Percentiles rank a stretch among this genome's conserved stretches.
Conservation (phyloP, 2,888 invertebrate species). For the Nymphalis c-album region DNA sequence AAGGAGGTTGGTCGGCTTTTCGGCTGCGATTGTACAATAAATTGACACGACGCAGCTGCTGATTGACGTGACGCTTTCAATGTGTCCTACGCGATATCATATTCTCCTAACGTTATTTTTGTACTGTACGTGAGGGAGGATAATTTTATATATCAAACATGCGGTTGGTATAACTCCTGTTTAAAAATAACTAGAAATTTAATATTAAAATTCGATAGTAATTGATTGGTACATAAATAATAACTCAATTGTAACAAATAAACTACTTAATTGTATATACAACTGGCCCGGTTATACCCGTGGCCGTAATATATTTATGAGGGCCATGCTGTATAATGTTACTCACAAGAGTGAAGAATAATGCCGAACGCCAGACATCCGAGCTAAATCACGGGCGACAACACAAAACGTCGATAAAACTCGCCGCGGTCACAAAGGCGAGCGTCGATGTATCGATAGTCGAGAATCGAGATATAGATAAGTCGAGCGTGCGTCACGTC, state of each 20-base stretch:
- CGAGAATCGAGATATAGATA: no score
- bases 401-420: slow-evolving; percentile 46
- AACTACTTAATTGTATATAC: neutral
- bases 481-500: slow-evolving; percentile 20
- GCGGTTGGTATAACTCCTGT: neutral
- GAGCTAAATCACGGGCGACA: slow-evolving; percentile 56
- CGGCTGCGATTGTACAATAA: neutral
- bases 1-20: neutral
- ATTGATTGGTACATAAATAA: neutral
- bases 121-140: neutral
- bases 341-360: slow-evolving; percentile 53
- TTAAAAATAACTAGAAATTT: neutral
- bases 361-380: slow-evolving; percentile 51
- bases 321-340: slow-evolving; percentile 43
- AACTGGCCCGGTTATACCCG: neutral
- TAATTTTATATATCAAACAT: neutral
- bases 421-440: slow-evolving; percentile 45
- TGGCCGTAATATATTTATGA: slow-evolving; percentile 51
- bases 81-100: neutral
- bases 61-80: neutral
- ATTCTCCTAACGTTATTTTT: neutral
- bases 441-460: neutral
- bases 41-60: neutral
- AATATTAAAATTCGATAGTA: neutral
- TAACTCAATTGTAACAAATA: neutral